Base-by-base conservation (phyloP, 30 jellyfish, hydroid and myxozoan species). In the Aurelia sp. region DNA sequence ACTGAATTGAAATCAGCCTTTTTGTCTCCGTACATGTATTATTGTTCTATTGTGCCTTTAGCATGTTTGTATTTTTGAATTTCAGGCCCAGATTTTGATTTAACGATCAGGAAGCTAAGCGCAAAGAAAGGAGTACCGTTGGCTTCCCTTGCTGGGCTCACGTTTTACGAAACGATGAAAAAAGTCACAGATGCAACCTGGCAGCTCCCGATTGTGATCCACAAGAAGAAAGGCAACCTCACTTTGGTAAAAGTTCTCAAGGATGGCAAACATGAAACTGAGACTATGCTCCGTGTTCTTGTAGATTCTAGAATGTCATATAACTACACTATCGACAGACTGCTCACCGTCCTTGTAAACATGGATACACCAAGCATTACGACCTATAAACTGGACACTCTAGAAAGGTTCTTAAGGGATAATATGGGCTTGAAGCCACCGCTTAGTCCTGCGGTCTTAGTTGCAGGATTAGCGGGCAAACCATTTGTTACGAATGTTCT, bases 71-170 rank as follows among this genome's bases (percentile, higher is more conserved):
- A 44, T 44, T 10, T 27, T 59, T 59, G 13, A 13, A 41, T 74
- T 74, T 57, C 13, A 78, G 89, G 72, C 50, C 79, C 89, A 8
- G 89, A 78, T 21, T 78, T 78, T 41, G 77, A 19, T 23, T 19
- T 63, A 52, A 20, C 60, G 11, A 63, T 78, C 30, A 17, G 89
- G 1, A 9, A 48, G 12, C 68, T 78, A 37, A 64, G 79, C 40
- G 62, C 71, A 12, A 78, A 62, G 13, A 78, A 41, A 23, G 89
- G 89, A 61, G 17, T 78, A 16, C 33, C 66, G 58, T 15, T 78
- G 33, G 40, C 79, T 0, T 78, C 89, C n/a, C 66, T 78, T 2
- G 66, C 22, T 16, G 77, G 77, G 20, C 12, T 44, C 22, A 78
- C 79, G 35, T 40, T 62, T 35, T 40, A 37, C 31, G 79, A 64